Evolutionary conservation across 2,797 vertebrate genomes (phyloP), one percentile per base, ranked within the genome.

Genomic region (Malurus splendens): DNA sequence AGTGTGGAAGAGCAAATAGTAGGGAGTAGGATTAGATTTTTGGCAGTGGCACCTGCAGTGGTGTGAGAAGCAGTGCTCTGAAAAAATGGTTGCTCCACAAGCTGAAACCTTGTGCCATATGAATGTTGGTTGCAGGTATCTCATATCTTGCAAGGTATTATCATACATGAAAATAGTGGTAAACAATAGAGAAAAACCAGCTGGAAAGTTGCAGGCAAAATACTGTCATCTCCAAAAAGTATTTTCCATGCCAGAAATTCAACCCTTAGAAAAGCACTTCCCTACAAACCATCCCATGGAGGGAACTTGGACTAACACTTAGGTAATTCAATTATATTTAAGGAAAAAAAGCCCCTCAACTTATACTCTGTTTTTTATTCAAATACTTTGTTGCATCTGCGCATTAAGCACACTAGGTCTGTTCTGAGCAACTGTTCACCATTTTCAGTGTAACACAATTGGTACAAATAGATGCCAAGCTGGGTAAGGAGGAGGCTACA

Each of bases 301-400:
- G 17, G 23, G 39, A 72, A 30, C 33, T 33, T 41, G 13, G 30
- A 32, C 48, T 89, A 77, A 38, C 2, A 2, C 12, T 62, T 42
- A 23, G 3, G 23, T 32, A 28, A 66, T 44, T 74, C 41, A 13
- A 47, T 12, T 61, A 2, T 14, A 50, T 36, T 68, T 76, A 33
- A 11, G 6, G 10, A 50, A 73, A 33, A 23, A 23, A 36, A 20
- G 3, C 0, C 2, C 6, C 14, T 36, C 25, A 77, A 16, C 3
- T 76, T 14, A 14, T 30, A 32, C 16, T 51, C 18, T 55, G 5
- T 0, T 56, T 60, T 72, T 60, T 33, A 50, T 52, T 52, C 16
- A 65, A 57, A 32, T 48, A 36, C 6, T 74, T 83, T 28, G 6
- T 18, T 57, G 19, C 66, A 55, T 41, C 24, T 75, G n/a, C 19